A percentile compares a stretch with the other conserved stretches of the same genome.
phyloP scores from a whole-genome alignment of 1,140 invertebrate species.

The Bathynomus jamesi region DNA sequence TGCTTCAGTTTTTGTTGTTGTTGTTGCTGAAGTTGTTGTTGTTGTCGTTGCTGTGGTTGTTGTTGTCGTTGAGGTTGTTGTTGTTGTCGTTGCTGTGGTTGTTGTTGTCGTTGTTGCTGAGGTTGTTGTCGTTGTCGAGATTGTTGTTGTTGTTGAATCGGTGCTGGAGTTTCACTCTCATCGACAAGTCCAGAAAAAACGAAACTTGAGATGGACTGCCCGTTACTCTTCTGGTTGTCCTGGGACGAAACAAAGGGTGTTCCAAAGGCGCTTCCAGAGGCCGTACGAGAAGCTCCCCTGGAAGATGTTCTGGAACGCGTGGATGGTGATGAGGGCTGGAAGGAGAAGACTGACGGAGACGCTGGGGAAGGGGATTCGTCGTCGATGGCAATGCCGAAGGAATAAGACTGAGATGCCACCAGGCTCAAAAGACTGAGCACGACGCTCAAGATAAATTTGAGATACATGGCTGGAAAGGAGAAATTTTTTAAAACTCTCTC shows the following conservation, averaged over 20 bases:
- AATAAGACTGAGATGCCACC: not conserved
- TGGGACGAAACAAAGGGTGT: not conserved
- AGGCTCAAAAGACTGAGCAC: not conserved
- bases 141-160: not conserved
- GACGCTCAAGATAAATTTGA: not conserved
- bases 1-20: constrained; percentile 18
- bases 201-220: not conserved
- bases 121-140: not conserved
- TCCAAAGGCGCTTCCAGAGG: not conserved
- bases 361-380: not conserved
- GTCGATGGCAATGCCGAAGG: not conserved
- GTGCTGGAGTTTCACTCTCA: not conserved
- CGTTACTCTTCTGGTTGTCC: not conserved
- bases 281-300: not conserved
- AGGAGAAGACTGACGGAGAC: not conserved
- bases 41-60: not conserved
- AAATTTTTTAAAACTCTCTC: too few relatives aligned
- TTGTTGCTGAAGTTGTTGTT: not conserved
- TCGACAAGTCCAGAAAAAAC: not conserved
- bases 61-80: not conserved
- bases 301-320: not conserved
- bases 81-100: not conserved
- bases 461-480: not conserved
- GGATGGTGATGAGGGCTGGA: not conserved
- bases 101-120: not conserved